Evolutionary conservation across 1,140 invertebrate species (phyloP).

Genomic region (Zaprionus kolodkinae): DNA sequence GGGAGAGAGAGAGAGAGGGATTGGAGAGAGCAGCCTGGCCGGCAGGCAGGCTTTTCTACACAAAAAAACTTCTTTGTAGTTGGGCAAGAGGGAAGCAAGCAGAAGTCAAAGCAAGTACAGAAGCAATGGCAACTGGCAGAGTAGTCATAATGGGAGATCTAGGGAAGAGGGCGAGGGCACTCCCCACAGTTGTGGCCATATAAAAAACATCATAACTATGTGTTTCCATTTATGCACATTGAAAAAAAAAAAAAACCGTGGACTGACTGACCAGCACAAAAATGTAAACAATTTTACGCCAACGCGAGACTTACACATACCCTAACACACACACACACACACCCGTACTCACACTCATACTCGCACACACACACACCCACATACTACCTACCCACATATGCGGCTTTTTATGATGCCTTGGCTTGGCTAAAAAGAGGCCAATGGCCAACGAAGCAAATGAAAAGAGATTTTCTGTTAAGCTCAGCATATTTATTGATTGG

Average conservation of each 20-base stretch:
- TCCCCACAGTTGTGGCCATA: conserved; percentile 65
- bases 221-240: conserved; percentile 45
- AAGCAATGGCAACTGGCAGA: not conserved
- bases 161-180: not conserved
- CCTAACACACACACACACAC: conserved; percentile 20
- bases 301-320: conserved; percentile 28
- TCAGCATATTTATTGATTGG: not conserved
- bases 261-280: conserved; percentile 49
- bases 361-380: conserved; percentile 3
- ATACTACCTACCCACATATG: conserved; percentile 36
- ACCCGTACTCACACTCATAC: conserved; percentile 5
- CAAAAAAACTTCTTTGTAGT: conserved; percentile 22
- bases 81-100: not conserved
- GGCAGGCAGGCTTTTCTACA: conserved; percentile 20
- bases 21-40: not conserved
- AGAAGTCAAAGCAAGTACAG: not conserved
- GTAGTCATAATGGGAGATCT: not conserved
- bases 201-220: conserved; percentile 77
- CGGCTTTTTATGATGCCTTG: conserved; percentile 72
- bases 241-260: conserved; percentile 13
- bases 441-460: conserved; percentile 50
- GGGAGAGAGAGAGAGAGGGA: not conserved
- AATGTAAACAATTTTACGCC: conserved; percentile 77
- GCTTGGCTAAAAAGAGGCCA: conserved; percentile 72
- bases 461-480: conserved; percentile 2